Conservation (phyloP, 2,113 vertebrate species). For the Vidua chalybeata region DNA sequence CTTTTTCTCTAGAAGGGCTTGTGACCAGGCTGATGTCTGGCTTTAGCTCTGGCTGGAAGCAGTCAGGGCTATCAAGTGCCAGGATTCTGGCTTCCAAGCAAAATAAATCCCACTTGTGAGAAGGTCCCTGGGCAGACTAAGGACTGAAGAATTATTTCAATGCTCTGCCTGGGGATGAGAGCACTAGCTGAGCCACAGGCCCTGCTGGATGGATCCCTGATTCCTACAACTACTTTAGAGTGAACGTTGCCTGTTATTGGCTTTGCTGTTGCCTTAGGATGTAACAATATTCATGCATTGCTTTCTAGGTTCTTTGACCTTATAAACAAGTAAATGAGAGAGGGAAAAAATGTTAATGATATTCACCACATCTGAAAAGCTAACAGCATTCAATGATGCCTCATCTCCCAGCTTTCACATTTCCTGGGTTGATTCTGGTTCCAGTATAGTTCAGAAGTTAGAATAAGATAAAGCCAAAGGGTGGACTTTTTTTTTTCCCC, state of each 20-base stretch:
- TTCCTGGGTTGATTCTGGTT: background rate
- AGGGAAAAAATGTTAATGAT: background rate
- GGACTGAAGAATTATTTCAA: background rate
- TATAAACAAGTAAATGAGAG: background rate
- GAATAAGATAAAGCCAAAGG: background rate
- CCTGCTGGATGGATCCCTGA: background rate
- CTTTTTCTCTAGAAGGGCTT: background rate
- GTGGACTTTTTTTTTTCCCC: background rate
- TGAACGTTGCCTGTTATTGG: slow-evolving; percentile 50
- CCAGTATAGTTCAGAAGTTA: background rate
- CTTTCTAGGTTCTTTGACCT: slow-evolving; percentile 34
- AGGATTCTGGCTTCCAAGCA: background rate
- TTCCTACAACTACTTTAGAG: slow-evolving; percentile 4
- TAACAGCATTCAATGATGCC: background rate
- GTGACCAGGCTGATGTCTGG: background rate
- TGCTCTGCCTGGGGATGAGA: background rate
- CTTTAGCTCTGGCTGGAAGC: background rate
- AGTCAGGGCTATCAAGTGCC: background rate
- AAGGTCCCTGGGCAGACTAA: background rate
- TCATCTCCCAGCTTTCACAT: background rate
- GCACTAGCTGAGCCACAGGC: background rate
- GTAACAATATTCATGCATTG: background rate
- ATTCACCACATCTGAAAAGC: background rate
- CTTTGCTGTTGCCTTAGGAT: background rate
- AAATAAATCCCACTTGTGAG: background rate